Evolutionary conservation across 2,797 vertebrate genomes (phyloP).

Genomic region (Lycodopsis pacificus): DNA sequence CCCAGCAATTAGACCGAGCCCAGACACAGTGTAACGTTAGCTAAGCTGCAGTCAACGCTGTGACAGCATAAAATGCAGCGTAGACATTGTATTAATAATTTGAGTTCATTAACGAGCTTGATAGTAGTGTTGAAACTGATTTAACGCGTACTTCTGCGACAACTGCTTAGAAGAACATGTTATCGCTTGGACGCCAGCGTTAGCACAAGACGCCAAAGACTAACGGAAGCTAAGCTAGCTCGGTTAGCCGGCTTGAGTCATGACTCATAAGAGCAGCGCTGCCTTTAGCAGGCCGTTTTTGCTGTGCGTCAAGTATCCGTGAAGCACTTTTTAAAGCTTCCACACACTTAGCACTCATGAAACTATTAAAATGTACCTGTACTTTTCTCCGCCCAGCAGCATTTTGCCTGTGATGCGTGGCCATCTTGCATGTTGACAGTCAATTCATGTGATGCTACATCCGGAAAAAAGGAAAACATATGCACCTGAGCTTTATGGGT

Average conservation of each 20-base stretch:
- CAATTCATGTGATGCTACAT: conserved; percentile 85
- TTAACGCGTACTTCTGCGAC: too few relatives aligned
- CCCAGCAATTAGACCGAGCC: conserved; percentile 82
- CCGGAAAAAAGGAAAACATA: conserved; percentile 79
- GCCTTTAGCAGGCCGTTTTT: not conserved
- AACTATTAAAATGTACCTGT: conserved; percentile 86
- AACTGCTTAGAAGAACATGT: not conserved
- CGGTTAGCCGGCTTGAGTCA: conserved; percentile 74
- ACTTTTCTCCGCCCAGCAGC: conserved; percentile 99
- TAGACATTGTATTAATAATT: not conserved
- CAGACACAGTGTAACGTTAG: conserved; percentile 28
- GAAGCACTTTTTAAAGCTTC: not conserved
- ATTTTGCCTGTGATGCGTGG: conserved; percentile 99
- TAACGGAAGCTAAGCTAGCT: conserved; percentile 68
- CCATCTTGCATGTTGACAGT: conserved; percentile 99
- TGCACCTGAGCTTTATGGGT: conserved; percentile 64
- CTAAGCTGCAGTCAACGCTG: conserved; percentile 36
- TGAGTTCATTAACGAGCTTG: fast-evolving
- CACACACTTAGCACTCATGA: conserved; percentile 5
- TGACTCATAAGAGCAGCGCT: conserved; percentile 49
- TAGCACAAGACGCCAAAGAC: conserved; percentile 62
- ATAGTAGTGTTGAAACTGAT: fast-evolving
- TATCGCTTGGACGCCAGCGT: conserved; percentile 25
- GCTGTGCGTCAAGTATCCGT: not conserved
- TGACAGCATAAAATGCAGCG: not conserved